These are phyloP conservation scores for Cetoscarus ocellatus DNA, from an alignment of 2,797 vertebrate genomes.

Conservation along the genomic window DNA sequence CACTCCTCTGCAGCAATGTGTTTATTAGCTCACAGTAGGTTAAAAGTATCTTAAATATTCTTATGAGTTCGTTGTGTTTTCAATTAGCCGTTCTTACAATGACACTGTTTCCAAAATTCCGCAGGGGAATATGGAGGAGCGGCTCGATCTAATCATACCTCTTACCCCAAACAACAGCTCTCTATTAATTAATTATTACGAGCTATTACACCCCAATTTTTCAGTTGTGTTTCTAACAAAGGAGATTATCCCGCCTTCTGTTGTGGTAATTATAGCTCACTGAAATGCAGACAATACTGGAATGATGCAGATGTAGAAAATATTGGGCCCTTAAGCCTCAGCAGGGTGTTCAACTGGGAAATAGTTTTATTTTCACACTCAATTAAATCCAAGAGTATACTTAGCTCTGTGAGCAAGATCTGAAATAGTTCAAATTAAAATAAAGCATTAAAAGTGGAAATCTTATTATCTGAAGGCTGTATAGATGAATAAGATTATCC, in stretches of 20 bases:
- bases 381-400: slow-evolving; percentile 65
- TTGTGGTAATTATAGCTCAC: slow-evolving; percentile 71
- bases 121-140: slow-evolving; percentile 24
- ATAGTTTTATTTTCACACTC: slow-evolving; percentile 31
- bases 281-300: slow-evolving; percentile 73
- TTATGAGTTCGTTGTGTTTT: slow-evolving; percentile 12
- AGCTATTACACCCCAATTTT: slow-evolving; percentile 65
- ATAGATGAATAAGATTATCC: slow-evolving; percentile 38
- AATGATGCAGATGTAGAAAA: slow-evolving; percentile 68
- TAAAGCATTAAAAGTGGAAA: slow-evolving; percentile 61
- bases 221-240: slow-evolving; percentile 63
- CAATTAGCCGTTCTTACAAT: slow-evolving; percentile 4
- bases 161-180: slow-evolving; percentile 50
- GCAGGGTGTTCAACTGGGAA: slow-evolving; percentile 46
- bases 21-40: background rate
- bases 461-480: slow-evolving; percentile 55
- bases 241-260: slow-evolving; percentile 63
- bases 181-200: slow-evolving; percentile 67
- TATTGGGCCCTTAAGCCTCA: slow-evolving; percentile 57
- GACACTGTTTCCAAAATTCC: slow-evolving; percentile 26
- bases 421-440: slow-evolving; percentile 62
- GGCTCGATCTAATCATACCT: slow-evolving; percentile 23
- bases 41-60: background rate
- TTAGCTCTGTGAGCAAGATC: slow-evolving; percentile 60
- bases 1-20: no score